A percentile compares a stretch with the other conserved stretches of the same genome.
phyloP scores from a whole-genome alignment of 2,113 vertebrate genomes.

The Cygnus buccinator region DNA sequence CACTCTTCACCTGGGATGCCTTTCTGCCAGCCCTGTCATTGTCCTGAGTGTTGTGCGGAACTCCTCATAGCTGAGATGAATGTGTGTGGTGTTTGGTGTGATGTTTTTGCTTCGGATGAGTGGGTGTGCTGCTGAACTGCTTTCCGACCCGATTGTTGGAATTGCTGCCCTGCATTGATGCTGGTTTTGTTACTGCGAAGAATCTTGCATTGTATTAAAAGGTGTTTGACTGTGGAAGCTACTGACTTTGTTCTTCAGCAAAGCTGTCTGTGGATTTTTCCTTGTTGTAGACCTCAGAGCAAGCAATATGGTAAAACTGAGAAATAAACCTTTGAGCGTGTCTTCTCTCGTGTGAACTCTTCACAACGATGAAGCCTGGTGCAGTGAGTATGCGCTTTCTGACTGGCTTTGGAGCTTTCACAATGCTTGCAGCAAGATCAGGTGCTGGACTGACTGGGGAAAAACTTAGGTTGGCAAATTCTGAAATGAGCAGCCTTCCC shows the following conservation, averaged over 20 bases:
- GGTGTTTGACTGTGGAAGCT: background rate
- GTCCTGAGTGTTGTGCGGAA: background rate
- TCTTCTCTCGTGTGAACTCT: background rate
- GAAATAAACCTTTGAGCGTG: background rate
- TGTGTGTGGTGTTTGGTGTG: background rate
- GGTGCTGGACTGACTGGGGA: background rate
- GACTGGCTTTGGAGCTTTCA: fast-evolving
- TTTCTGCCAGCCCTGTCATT: background rate
- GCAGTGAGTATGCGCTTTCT: background rate
- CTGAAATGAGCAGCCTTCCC: background rate
- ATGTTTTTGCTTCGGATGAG: background rate
- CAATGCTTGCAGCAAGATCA: background rate
- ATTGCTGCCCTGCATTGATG: background rate
- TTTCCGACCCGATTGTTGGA: background rate
- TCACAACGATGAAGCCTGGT: background rate
- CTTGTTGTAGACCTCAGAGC: background rate
- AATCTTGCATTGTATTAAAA: conserved; percentile 32
- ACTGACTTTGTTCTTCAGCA: background rate
- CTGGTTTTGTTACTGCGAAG: background rate
- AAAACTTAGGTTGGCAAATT: background rate
- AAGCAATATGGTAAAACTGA: background rate
- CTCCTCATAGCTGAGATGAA: background rate
- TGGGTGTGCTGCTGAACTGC: background rate
- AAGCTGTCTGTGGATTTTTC: background rate
- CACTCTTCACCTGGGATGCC: background rate